These are phyloP conservation scores for Cettia cetti DNA, from an alignment of 2,113 vertebrate species.

Conservation along the genomic window DNA sequence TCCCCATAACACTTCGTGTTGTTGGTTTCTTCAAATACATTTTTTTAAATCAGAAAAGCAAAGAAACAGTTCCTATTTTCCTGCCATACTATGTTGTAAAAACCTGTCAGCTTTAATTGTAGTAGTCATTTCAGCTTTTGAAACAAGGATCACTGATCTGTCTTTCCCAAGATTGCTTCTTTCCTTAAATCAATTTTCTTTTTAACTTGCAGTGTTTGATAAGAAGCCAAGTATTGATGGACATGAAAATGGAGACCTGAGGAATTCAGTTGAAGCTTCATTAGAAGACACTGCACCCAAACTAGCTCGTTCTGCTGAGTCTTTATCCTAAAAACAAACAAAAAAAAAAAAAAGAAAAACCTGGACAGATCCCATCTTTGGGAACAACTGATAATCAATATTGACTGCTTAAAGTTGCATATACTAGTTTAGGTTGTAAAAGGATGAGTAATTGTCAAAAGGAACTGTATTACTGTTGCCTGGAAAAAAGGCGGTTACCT, in stretches of 20 bases:
- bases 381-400: slow-evolving; percentile 54
- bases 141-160: not conserved
- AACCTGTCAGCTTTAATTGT: not conserved
- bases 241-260: slow-evolving; percentile 86
- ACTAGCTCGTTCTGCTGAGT: slow-evolving; percentile 74
- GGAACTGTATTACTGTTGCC: slow-evolving; percentile 68
- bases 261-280: slow-evolving; percentile 77
- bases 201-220: slow-evolving; percentile 79
- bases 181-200: not conserved
- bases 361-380: slow-evolving; percentile 46
- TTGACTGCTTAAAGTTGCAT: slow-evolving; percentile 61
- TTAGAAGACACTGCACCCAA: slow-evolving; percentile 81
- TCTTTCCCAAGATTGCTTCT: not conserved
- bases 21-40: not conserved
- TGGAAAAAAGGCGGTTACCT: slow-evolving; percentile 72
- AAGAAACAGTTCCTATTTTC: not conserved
- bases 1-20: not conserved
- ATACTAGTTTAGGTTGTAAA: slow-evolving; percentile 58
- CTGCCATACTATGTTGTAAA: not conserved
- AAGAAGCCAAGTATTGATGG: slow-evolving; percentile 83
- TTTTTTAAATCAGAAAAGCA: not conserved
- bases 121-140: not conserved
- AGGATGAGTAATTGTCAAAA: slow-evolving; percentile 51
- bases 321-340: slow-evolving; percentile 75
- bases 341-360: not conserved